Conservation (phyloP, 1,140 invertebrate genomes). For the Diachasmimorpha longicaudata region DNA sequence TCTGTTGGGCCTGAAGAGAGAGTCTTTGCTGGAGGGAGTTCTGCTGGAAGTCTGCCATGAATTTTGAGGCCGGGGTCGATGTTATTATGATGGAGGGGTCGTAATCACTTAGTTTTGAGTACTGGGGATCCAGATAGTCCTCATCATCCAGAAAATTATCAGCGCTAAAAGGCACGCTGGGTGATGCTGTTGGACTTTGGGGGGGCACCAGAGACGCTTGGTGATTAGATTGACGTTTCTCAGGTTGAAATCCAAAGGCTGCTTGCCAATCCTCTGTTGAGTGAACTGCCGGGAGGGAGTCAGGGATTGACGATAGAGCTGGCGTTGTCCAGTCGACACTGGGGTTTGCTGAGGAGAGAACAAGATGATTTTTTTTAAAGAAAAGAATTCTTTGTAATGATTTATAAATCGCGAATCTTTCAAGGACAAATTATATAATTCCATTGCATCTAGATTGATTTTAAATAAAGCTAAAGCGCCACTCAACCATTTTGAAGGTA, state of each 20-base stretch:
- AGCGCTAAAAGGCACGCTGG: constrained; percentile 49
- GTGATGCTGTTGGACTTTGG: constrained; percentile 48
- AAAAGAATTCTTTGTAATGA: too few relatives aligned
- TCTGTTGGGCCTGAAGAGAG: constrained; percentile 49
- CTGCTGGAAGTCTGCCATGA: constrained; percentile 61
- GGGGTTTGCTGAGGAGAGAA: constrained; percentile 36
- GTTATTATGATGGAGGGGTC: constrained; percentile 41
- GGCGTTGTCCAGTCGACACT: constrained; percentile 62
- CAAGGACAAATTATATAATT: too few relatives aligned
- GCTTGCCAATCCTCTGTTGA: constrained; percentile 67
- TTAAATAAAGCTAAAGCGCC: too few relatives aligned
- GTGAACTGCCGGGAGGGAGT: constrained; percentile 63
- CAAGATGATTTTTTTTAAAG: too few relatives aligned
- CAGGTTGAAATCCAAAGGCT: constrained; percentile 62
- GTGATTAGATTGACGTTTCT: constrained; percentile 47
- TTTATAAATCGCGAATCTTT: too few relatives aligned
- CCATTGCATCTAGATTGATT: too few relatives aligned
- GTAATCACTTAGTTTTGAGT: constrained; percentile 42
- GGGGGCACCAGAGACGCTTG: constrained; percentile 35
- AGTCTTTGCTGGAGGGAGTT: constrained; percentile 60
- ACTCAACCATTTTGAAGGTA: too few relatives aligned
- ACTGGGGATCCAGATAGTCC: constrained; percentile 48
- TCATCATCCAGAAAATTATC: constrained; percentile 56
- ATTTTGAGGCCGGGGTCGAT: constrained; percentile 57
- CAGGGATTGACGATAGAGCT: constrained; percentile 62